Evolutionary conservation across 1,140 invertebrate species (phyloP).

Genomic region (Saccostrea echinata): DNA sequence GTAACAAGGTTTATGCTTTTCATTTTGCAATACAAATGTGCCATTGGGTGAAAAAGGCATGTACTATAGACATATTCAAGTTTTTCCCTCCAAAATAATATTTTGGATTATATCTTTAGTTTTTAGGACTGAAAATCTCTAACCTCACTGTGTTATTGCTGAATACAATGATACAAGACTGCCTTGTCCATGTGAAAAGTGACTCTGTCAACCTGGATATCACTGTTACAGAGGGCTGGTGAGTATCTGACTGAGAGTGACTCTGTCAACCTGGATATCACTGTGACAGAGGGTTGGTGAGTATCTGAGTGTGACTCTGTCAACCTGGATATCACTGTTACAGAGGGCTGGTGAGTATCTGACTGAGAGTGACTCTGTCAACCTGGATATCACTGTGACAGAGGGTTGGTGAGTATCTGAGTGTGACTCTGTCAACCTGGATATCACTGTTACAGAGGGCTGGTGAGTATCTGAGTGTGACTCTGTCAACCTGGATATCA

Average conservation of each 20-base stretch:
- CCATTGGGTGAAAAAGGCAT: background rate
- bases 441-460: background rate
- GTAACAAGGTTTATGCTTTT: background rate
- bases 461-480: background rate
- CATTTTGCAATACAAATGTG: background rate
- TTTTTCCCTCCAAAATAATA: too few relatives aligned
- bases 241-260: constrained; percentile 72
- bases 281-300: background rate
- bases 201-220: constrained; percentile 89
- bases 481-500: background rate
- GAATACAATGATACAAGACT: constrained; percentile 84
- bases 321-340: background rate
- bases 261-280: background rate
- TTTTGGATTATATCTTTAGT: constrained; percentile 64
- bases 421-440: background rate
- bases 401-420: background rate
- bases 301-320: background rate
- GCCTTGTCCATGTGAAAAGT: constrained; percentile 88
- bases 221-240: constrained; percentile 86
- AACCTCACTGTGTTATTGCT: constrained; percentile 89
- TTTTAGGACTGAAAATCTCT: constrained; percentile 85
- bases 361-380: background rate
- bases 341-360: background rate
- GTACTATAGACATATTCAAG: too few relatives aligned
- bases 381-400: background rate